Evolutionary conservation across 2,888 invertebrate genomes (phyloP).

Genomic region (Teinopalpus imperialis): DNA sequence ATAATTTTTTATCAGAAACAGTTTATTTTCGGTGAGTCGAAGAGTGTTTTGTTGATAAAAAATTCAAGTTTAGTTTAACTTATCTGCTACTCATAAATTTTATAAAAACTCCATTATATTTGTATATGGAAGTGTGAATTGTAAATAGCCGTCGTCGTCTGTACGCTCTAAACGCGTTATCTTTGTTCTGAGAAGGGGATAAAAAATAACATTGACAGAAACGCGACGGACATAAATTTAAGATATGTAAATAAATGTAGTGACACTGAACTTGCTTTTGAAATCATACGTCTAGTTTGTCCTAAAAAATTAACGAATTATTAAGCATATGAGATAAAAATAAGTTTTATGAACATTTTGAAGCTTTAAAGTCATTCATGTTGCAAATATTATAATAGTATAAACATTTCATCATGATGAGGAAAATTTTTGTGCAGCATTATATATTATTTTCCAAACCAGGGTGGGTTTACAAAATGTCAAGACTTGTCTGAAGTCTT

Average conservation of each 20-base stretch:
- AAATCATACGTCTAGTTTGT: not conserved
- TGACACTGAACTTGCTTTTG: not conserved
- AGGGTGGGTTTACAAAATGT: no score
- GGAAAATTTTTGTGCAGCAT: no score
- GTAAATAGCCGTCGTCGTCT: constrained; percentile 49
- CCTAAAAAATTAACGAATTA: not conserved
- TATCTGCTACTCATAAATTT: constrained; percentile 38
- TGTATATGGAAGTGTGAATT: constrained; percentile 46
- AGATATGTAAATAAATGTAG: constrained; percentile 1
- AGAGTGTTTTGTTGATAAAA: constrained; percentile 14
- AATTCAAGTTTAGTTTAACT: constrained; percentile 23
- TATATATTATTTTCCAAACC: no score
- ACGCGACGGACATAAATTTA: constrained; percentile 39
- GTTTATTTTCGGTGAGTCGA: constrained; percentile 16
- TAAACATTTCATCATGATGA: no score
- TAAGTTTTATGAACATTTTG: no score
- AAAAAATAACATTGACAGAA: constrained; percentile 50
- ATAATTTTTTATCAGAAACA: constrained; percentile 18
- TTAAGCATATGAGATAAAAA: no score
- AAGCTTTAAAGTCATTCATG: no score
- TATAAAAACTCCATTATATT: constrained; percentile 40
- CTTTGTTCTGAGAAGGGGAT: constrained; percentile 53
- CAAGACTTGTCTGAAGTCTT: no score
- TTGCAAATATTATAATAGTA: no score
- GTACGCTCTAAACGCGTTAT: constrained; percentile 45